phyloP scores from a whole-genome alignment of 2,888 invertebrate genomes.

The Acleris laterana region DNA sequence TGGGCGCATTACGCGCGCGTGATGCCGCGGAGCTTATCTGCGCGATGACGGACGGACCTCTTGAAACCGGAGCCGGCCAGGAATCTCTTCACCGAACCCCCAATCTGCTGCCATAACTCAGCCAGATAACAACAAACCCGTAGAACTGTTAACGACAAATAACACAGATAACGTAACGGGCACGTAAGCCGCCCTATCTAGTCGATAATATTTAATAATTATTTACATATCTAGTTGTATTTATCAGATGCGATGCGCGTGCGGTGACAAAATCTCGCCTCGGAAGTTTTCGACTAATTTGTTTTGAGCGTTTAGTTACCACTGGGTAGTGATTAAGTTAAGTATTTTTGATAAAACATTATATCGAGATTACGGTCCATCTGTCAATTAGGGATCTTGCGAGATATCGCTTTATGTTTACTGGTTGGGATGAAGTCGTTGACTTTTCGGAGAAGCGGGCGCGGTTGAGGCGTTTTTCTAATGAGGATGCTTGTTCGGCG shows the following conservation, averaged over 20 bases:
- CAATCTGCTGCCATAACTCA: slow-evolving; percentile 72
- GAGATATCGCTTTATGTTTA: slow-evolving; percentile 12
- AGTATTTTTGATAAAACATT: slow-evolving; percentile 20
- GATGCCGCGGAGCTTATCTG: slow-evolving; percentile 41
- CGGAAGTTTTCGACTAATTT: slow-evolving; percentile 60
- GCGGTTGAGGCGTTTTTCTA: slow-evolving; percentile 33
- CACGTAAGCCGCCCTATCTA: slow-evolving; percentile 80
- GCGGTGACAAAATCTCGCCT: slow-evolving; percentile 61
- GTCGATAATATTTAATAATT: slow-evolving; percentile 82
- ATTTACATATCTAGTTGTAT: slow-evolving; percentile 66
- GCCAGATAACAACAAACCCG: slow-evolving; percentile 70
- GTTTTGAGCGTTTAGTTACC: slow-evolving; percentile 54
- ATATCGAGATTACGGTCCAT: slow-evolving; percentile 22
- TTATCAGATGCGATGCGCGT: slow-evolving; percentile 77
- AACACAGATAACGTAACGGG: slow-evolving; percentile 77
- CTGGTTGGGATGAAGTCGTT: slow-evolving; percentile 10
- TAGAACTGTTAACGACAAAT: slow-evolving; percentile 80
- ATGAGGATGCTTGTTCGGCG: slow-evolving; percentile 30
- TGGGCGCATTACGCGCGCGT: slow-evolving; percentile 43
- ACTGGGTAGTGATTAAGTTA: slow-evolving; percentile 26
- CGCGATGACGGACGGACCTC: slow-evolving; percentile 54
- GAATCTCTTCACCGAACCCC: slow-evolving; percentile 55
- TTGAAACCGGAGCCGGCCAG: slow-evolving; percentile 66
- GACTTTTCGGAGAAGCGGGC: slow-evolving; percentile 18
- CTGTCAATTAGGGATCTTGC: slow-evolving; percentile 15